These are phyloP conservation scores for Sebastes variabilis DNA, from an alignment of 2,797 vertebrate genomes.

Conservation along the genomic window DNA sequence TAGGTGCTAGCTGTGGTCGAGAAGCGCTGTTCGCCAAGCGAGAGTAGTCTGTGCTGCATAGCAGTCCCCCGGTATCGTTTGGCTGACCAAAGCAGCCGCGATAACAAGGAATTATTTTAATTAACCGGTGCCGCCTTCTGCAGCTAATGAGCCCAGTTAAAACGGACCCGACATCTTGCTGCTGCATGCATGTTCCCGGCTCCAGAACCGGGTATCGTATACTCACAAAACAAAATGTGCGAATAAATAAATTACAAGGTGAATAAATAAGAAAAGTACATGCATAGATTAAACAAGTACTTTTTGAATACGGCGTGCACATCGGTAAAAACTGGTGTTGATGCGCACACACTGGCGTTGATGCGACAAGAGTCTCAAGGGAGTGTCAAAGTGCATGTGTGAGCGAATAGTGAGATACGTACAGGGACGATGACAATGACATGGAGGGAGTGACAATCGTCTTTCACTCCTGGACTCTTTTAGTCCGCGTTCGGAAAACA, in stretches of 20 bases:
- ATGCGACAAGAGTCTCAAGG: neutral
- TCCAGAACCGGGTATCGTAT: constrained; percentile 29
- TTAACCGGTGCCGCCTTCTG: constrained; percentile 84
- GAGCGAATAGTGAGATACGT: neutral
- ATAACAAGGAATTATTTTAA: constrained; percentile 88
- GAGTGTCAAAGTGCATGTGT: neutral
- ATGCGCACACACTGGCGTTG: neutral
- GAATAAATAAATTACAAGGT: constrained; percentile 59
- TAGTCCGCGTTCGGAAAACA: constrained; percentile 36
- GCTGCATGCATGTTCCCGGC: constrained; percentile 54
- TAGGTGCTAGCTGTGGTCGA: constrained; percentile 80
- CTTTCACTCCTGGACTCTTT: constrained; percentile 28
- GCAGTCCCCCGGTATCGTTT: constrained; percentile 84
- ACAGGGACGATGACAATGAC: neutral
- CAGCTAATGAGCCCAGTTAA: constrained; percentile 85
- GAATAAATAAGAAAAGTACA: constrained; percentile 24
- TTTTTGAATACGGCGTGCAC: constrained; percentile 18
- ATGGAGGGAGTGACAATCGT: neutral
- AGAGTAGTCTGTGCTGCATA: constrained; percentile 75
- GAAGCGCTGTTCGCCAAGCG: constrained; percentile 71
- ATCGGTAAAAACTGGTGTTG: neutral
- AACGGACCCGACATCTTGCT: constrained; percentile 71
- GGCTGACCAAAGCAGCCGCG: constrained; percentile 82
- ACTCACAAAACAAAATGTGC: constrained; percentile 47
- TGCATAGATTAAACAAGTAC: constrained; percentile 39